These are phyloP conservation scores for Butorides virescens DNA, from an alignment of 2,113 vertebrate genomes.

Conservation along the genomic window DNA sequence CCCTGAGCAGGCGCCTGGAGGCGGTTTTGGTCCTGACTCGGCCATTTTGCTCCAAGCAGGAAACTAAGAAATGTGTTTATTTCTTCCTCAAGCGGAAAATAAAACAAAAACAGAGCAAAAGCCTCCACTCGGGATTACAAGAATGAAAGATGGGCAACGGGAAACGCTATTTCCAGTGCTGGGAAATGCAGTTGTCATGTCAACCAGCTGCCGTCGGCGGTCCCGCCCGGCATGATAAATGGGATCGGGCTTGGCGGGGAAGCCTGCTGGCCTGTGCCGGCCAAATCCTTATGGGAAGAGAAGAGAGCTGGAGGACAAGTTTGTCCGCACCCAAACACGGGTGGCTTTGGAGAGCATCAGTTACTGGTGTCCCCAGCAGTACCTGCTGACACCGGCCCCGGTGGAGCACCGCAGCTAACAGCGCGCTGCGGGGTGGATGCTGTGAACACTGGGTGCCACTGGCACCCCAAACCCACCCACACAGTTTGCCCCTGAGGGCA, in stretches of 20 bases:
- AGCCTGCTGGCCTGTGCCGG: background rate
- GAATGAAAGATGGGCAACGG: background rate
- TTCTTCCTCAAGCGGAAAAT: conserved; percentile 6
- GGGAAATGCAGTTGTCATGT: conserved; percentile 49
- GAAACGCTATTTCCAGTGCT: conserved; percentile 12
- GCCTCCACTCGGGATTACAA: background rate
- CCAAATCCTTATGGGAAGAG: background rate
- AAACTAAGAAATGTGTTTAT: background rate
- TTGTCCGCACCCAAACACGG: fast-evolving
- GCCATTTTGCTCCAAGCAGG: background rate
- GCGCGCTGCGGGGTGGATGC: background rate
- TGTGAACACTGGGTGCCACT: background rate
- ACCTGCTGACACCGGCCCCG: background rate
- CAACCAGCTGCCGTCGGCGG: conserved; percentile 31
- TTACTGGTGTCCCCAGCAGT: background rate
- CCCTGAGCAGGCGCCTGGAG: fast-evolving
- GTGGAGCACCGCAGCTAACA: background rate
- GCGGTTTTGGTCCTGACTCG: background rate
- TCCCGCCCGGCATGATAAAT: conserved; percentile 19
- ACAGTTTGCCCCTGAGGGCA: background rate
- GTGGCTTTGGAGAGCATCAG: background rate
- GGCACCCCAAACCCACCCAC: background rate
- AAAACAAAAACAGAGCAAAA: background rate
- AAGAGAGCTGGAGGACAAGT: background rate
- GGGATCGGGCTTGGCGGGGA: background rate